Evolutionary conservation across 2,888 invertebrate genomes (phyloP).

Genomic region (Ormia ochracea): DNA sequence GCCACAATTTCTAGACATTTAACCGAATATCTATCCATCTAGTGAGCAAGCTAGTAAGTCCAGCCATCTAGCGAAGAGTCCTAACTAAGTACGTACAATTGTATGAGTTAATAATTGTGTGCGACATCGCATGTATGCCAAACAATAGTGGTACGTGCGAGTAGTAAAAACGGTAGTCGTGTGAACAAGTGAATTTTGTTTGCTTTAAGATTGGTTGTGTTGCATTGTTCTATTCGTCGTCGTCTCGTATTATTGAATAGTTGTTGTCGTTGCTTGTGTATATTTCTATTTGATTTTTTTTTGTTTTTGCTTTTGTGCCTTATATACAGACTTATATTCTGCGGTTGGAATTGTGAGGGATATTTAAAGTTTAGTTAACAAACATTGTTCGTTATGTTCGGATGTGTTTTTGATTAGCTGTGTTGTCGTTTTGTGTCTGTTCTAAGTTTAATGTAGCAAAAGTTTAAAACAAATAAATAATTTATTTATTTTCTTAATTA

Average conservation of each 20-base stretch:
- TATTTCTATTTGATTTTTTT: slow-evolving; percentile 2
- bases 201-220: slow-evolving; percentile 5
- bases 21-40: not conserved
- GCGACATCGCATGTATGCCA: not conserved
- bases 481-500: not conserved
- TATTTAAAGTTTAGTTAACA: slow-evolving; percentile 46
- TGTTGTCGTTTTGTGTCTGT: slow-evolving; percentile 1
- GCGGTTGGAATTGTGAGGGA: slow-evolving; percentile 31
- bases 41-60: not conserved
- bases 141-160: slow-evolving; percentile 19
- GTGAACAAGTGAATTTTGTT: slow-evolving; percentile 1
- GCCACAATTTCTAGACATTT: slow-evolving; percentile 6
- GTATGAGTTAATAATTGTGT: slow-evolving; percentile 16
- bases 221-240: slow-evolving; percentile 14
- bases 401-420: slow-evolving; percentile 36
- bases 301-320: not conserved
- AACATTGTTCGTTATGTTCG: slow-evolving; percentile 44
- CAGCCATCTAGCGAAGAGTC: not conserved
- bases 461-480: slow-evolving; percentile 13
- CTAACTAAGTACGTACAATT: not conserved
- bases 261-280: slow-evolving; percentile 9
- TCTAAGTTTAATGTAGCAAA: not conserved
- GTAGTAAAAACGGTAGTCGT: not conserved
- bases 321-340: not conserved
- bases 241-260: too few relatives aligned